A percentile compares a stretch with the other conserved stretches of the same genome.
Evolutionary conservation across 1,140 invertebrate genomes (phyloP).

Genomic region (Asbolus verrucosus): DNA sequence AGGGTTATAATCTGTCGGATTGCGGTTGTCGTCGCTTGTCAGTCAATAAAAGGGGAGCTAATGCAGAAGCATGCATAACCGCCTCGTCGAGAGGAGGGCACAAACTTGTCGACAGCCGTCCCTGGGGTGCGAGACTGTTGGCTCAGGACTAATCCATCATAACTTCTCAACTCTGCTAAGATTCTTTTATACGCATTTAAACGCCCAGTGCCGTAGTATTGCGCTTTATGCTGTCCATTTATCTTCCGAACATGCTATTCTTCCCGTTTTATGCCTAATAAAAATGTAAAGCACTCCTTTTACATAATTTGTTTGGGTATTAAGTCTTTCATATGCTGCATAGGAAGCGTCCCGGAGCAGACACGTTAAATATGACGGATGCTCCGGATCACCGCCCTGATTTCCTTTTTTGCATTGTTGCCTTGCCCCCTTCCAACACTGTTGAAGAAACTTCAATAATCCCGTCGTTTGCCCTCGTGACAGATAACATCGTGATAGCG

Average conservation of each 20-base stretch:
- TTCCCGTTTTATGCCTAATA: slow-evolving; percentile 61
- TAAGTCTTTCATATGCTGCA: slow-evolving; percentile 55
- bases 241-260: slow-evolving; percentile 58
- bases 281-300: slow-evolving; percentile 63
- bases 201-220: slow-evolving; percentile 51
- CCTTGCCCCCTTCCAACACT: slow-evolving; percentile 1
- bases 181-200: slow-evolving; percentile 54
- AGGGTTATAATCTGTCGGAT: slow-evolving; percentile 25
- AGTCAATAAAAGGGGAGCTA: slow-evolving; percentile 16
- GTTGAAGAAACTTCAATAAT: slow-evolving; percentile 15
- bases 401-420: slow-evolving; percentile 13
- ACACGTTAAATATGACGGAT: slow-evolving; percentile 37
- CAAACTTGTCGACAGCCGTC: slow-evolving; percentile 42
- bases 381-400: slow-evolving; percentile 8
- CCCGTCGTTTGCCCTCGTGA: slow-evolving; percentile 12
- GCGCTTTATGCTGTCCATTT: slow-evolving; percentile 59
- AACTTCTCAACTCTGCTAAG: slow-evolving; percentile 54
- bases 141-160: slow-evolving; percentile 56
- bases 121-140: slow-evolving; percentile 43
- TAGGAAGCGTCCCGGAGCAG: slow-evolving; percentile 25
- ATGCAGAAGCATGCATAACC: slow-evolving; percentile 1
- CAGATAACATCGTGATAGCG: slow-evolving; percentile 25
- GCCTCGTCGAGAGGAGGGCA: slow-evolving; percentile 30
- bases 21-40: slow-evolving; percentile 24
- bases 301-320: slow-evolving; percentile 64